phyloP scores from a whole-genome alignment of 1,140 invertebrate genomes.

The Sarcophaga bullata region DNA sequence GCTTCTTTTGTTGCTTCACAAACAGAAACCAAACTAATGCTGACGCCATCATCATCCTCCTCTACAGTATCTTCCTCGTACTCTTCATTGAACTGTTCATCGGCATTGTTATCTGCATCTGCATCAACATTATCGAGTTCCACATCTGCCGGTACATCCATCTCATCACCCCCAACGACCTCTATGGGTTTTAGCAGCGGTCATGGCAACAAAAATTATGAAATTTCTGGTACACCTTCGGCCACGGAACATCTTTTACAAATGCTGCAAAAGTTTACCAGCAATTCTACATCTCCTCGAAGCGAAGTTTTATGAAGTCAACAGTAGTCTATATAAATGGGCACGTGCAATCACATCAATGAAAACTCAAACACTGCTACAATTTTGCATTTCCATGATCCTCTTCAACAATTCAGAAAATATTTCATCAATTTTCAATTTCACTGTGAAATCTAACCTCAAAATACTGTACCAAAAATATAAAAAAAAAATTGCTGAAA shows the following conservation, averaged over 20 bases:
- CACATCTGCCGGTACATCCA: slow-evolving; percentile 59
- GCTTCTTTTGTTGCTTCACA: slow-evolving; percentile 64
- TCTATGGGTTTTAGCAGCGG: not conserved
- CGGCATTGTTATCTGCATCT: slow-evolving; percentile 57
- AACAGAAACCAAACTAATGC: slow-evolving; percentile 62
- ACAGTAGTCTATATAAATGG: slow-evolving; percentile 39
- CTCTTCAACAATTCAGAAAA: slow-evolving; percentile 19
- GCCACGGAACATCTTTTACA: slow-evolving; percentile 64
- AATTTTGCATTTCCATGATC: not conserved
- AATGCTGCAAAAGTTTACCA: slow-evolving; percentile 63
- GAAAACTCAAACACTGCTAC: not conserved
- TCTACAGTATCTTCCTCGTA: slow-evolving; percentile 61
- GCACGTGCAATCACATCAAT: slow-evolving; percentile 49
- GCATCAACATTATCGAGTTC: slow-evolving; percentile 50
- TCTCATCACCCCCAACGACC: slow-evolving; percentile 59
- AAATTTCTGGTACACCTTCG: slow-evolving; percentile 49
- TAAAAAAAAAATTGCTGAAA: not conserved
- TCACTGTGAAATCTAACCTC: slow-evolving; percentile 6
- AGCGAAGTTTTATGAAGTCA: slow-evolving; percentile 21
- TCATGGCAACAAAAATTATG: slow-evolving; percentile 29
- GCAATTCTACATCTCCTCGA: slow-evolving; percentile 50
- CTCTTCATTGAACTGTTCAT: slow-evolving; percentile 53
- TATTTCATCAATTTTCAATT: slow-evolving; percentile 50
- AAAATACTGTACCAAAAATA: not conserved
- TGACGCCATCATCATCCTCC: slow-evolving; percentile 59